These are phyloP conservation scores for Pterostichus niger DNA, from an alignment of 2,888 invertebrate species.

Conservation along the genomic window DNA sequence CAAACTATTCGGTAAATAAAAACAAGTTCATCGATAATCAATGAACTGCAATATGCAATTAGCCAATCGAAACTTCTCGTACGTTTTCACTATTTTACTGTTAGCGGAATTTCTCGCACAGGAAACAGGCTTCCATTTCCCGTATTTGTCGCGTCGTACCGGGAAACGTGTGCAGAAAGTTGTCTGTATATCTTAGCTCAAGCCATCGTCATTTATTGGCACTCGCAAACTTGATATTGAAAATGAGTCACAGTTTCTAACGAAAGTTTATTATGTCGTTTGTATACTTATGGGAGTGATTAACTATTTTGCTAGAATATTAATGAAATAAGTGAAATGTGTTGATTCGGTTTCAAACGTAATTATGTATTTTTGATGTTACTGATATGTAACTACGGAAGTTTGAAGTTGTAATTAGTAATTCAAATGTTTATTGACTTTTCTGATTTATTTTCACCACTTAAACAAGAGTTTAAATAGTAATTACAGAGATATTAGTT, in stretches of 20 bases:
- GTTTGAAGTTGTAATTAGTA: too few relatives aligned
- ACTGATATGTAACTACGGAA: too few relatives aligned
- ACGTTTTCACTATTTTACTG: not conserved
- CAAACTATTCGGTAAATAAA: too few relatives aligned
- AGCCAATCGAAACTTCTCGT: too few relatives aligned
- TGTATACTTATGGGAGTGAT: too few relatives aligned
- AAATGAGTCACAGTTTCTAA: conserved; percentile 13
- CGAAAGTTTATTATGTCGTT: conserved; percentile 14
- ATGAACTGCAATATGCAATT: too few relatives aligned
- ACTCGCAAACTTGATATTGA: not conserved
- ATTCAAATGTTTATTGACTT: too few relatives aligned
- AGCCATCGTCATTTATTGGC: conserved; percentile 22
- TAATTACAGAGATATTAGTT: not conserved
- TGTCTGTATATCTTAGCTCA: not conserved
- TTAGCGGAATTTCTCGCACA: conserved; percentile 4
- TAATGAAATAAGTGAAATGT: conserved; percentile 1
- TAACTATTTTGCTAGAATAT: not conserved
- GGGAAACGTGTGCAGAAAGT: conserved; percentile 28
- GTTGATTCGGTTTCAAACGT: not conserved
- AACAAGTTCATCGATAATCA: too few relatives aligned
- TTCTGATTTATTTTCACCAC: too few relatives aligned
- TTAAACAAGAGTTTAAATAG: not conserved
- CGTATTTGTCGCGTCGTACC: conserved; percentile 1
- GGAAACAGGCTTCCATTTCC: conserved; percentile 35
- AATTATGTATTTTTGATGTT: too few relatives aligned